phyloP scores from a whole-genome alignment of 2,113 vertebrate species.

The Blennius ocellaris region DNA sequence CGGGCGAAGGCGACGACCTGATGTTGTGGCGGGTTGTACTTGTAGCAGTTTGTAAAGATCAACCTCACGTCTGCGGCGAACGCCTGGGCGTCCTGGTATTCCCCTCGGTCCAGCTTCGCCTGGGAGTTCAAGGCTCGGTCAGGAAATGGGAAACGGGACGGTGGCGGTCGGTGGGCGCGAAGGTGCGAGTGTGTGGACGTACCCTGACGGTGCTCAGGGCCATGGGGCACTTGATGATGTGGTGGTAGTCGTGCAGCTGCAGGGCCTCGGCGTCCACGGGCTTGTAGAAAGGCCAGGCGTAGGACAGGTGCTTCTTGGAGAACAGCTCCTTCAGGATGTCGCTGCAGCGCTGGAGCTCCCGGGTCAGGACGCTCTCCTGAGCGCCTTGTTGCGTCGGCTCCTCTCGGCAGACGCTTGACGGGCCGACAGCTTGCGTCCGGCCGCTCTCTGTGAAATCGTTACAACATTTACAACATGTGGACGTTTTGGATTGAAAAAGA shows the following conservation, averaged over 20 bases:
- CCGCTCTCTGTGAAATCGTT: constrained; percentile 86
- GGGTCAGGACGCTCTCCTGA: constrained; percentile 83
- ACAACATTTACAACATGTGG: constrained; percentile 82
- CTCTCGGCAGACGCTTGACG: constrained; percentile 79
- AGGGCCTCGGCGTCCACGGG: constrained; percentile 94
- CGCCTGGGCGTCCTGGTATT: constrained; percentile 90
- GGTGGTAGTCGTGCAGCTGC: constrained; percentile 94
- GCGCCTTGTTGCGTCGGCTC: constrained; percentile 80
- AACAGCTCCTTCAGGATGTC: constrained; percentile 95
- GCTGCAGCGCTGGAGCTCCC: constrained; percentile 91
- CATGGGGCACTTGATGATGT: constrained; percentile 99
- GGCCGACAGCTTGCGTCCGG: constrained; percentile 76
- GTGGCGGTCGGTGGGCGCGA: neutral
- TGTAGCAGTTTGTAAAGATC: constrained; percentile 99
- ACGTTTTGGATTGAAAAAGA: neutral
- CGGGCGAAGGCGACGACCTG: constrained; percentile 92
- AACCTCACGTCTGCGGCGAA: constrained; percentile 95
- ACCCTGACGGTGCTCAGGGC: constrained; percentile 97
- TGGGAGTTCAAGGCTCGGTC: constrained; percentile 57
- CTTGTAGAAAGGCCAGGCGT: constrained; percentile 98
- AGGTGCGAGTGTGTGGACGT: neutral
- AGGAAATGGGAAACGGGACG: neutral
- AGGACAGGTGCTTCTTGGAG: constrained; percentile 91
- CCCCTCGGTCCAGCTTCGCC: constrained; percentile 93
- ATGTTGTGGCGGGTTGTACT: constrained; percentile 95